A percentile compares a stretch with the other conserved stretches of the same genome.
phyloP scores from a whole-genome alignment of 2,888 invertebrate species.

The Lepeophtheirus nordmannii region DNA sequence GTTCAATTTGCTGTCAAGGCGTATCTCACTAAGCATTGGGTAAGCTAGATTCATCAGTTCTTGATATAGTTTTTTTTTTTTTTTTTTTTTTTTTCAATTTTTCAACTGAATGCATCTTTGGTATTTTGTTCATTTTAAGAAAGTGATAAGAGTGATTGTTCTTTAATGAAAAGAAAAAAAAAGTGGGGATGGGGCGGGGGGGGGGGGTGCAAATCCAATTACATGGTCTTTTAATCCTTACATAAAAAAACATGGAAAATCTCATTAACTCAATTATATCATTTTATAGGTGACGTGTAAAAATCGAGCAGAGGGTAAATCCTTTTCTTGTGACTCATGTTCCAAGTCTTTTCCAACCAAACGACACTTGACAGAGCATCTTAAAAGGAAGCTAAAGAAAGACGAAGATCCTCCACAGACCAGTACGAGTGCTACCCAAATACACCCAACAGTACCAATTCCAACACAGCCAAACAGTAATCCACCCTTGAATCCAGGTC shows the following conservation, averaged over 20 bases:
- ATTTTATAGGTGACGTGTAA: slow-evolving; percentile 16
- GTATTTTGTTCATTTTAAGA: background rate
- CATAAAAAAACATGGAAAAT: no score
- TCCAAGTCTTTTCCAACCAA: slow-evolving; percentile 22
- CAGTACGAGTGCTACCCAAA: background rate
- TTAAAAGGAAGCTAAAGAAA: slow-evolving; percentile 8
- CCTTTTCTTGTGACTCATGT: slow-evolving; percentile 17
- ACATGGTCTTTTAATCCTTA: no score
- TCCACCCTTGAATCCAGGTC: no score
- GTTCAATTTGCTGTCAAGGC: slow-evolving; percentile 23
- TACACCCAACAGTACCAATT: background rate
- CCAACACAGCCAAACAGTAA: background rate
- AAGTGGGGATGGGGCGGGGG: background rate
- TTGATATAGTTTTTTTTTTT: background rate
- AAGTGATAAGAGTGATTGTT: background rate
- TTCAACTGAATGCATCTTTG: background rate
- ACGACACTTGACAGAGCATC: slow-evolving; percentile 13
- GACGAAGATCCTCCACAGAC: background rate
- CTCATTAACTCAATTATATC: no score
- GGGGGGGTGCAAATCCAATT: background rate
- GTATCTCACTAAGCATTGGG: slow-evolving; percentile 22
- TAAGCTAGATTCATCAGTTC: background rate
- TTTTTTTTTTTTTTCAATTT: background rate
- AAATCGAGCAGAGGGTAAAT: slow-evolving; percentile 17
- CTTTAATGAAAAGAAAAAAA: background rate